Conservation (phyloP, 2,888 invertebrate species). For the Synanthedon andrenaeformis region DNA sequence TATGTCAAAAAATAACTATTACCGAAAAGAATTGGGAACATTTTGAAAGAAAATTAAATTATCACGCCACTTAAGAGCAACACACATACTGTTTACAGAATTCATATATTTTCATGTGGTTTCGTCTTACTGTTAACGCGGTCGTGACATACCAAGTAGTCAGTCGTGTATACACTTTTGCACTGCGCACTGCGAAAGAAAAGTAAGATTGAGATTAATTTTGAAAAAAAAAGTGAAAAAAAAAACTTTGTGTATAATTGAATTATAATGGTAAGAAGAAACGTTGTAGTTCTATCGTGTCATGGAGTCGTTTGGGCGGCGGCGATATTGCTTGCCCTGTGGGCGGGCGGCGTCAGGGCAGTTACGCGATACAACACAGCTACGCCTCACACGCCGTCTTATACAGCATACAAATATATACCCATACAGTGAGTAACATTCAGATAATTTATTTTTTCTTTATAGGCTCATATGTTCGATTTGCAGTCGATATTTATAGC, state of each 20-base stretch:
- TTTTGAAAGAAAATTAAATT: conserved; percentile 41
- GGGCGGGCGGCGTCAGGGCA: conserved; percentile 46
- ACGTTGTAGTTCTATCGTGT: conserved; percentile 32
- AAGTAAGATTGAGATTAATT: neutral
- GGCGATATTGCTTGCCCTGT: conserved; percentile 37
- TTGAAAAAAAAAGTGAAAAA: neutral
- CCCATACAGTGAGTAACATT: conserved; percentile 46
- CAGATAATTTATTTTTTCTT: neutral
- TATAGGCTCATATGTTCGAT: neutral
- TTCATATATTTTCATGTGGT: conserved; percentile 39
- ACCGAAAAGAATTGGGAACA: too few species aligned
- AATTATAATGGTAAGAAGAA: conserved; percentile 32
- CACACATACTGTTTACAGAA: conserved; percentile 49
- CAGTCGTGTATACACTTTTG: conserved; percentile 39
- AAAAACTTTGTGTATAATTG: neutral
- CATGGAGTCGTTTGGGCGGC: conserved; percentile 41
- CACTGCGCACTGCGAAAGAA: conserved; percentile 23
- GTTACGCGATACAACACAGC: conserved; percentile 48
- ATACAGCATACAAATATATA: conserved; percentile 47
- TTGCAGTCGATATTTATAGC: too few species aligned
- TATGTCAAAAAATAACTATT: too few species aligned
- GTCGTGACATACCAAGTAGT: conserved; percentile 26
- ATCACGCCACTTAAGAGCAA: conserved; percentile 37
- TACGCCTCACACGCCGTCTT: conserved; percentile 49
- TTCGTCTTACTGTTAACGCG: conserved; percentile 49